phyloP scores from a whole-genome alignment of 2,888 invertebrate species.

The Nemoura dubitans region DNA sequence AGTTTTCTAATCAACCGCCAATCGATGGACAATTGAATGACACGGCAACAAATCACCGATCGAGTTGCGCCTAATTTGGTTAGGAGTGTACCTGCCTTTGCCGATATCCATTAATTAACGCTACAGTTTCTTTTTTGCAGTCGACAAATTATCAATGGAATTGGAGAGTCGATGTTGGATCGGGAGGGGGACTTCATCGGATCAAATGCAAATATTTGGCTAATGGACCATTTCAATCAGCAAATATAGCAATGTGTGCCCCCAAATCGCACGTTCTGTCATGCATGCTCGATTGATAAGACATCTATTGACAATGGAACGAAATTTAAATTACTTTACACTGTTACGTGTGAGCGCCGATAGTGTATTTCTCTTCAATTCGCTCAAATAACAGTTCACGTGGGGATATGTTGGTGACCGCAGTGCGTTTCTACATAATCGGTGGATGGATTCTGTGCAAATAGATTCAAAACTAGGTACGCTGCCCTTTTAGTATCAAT shows the following conservation, averaged over 20 bases:
- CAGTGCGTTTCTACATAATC: not conserved
- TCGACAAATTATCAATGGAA: not conserved
- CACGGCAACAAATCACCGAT: not conserved
- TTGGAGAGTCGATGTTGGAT: not conserved
- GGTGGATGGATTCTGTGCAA: not conserved
- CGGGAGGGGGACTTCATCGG: not conserved
- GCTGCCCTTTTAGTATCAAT: no score
- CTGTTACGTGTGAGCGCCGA: not conserved
- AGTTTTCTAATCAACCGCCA: not conserved
- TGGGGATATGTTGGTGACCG: not conserved
- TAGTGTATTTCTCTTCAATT: not conserved
- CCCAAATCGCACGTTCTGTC: not conserved
- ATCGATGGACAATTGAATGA: not conserved
- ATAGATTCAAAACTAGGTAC: not conserved
- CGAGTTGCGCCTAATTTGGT: not conserved
- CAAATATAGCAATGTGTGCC: not conserved
- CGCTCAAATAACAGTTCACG: not conserved
- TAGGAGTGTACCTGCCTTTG: not conserved
- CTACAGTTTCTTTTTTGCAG: not conserved
- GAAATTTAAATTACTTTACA: not conserved
- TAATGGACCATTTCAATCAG: constrained; percentile 5
- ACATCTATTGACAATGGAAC: not conserved
- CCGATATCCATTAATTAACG: not conserved
- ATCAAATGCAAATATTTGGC: not conserved
- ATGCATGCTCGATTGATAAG: not conserved